Evolutionary conservation across 1,140 invertebrate species (phyloP).

Genomic region (Megalonaias nervosa): DNA sequence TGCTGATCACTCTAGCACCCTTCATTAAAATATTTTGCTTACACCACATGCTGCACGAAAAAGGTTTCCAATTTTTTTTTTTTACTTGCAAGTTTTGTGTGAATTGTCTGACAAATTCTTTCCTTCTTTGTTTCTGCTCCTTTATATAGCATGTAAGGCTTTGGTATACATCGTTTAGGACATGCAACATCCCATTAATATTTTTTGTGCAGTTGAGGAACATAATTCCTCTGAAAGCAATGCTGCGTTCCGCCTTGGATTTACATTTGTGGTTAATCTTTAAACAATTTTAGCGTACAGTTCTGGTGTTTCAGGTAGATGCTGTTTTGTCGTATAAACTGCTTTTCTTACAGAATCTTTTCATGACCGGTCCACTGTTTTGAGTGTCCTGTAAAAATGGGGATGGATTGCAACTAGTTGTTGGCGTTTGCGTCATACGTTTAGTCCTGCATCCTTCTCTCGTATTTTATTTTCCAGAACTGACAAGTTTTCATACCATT

Average conservation of each 20-base stretch:
- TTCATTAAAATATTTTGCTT: slow-evolving; percentile 1
- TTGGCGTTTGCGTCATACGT: too few species aligned
- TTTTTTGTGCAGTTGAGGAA: not conserved
- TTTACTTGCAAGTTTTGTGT: slow-evolving; percentile 7
- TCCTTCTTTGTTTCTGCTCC: not conserved
- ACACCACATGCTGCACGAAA: slow-evolving; percentile 2
- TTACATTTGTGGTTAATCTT: not conserved
- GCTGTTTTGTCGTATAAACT: not conserved
- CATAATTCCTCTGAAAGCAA: not conserved
- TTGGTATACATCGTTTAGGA: slow-evolving; percentile 1
- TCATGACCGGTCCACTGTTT: not conserved
- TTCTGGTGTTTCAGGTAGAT: not conserved
- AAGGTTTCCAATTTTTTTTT: slow-evolving; percentile 2
- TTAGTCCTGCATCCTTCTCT: too few species aligned
- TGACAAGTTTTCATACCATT: too few species aligned
- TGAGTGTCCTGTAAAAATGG: too few species aligned
- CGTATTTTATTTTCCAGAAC: too few species aligned
- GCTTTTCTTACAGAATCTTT: not conserved
- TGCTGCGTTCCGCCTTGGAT: not conserved
- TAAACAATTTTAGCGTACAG: not conserved
- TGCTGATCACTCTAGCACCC: slow-evolving; percentile 7
- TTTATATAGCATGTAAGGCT: slow-evolving; percentile 7
- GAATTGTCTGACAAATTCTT: slow-evolving; percentile 2
- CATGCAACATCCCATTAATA: not conserved
- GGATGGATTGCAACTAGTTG: too few species aligned